These are phyloP conservation scores for Diuraphis noxia DNA, from an alignment of 1,140 invertebrate genomes.

Conservation along the genomic window DNA sequence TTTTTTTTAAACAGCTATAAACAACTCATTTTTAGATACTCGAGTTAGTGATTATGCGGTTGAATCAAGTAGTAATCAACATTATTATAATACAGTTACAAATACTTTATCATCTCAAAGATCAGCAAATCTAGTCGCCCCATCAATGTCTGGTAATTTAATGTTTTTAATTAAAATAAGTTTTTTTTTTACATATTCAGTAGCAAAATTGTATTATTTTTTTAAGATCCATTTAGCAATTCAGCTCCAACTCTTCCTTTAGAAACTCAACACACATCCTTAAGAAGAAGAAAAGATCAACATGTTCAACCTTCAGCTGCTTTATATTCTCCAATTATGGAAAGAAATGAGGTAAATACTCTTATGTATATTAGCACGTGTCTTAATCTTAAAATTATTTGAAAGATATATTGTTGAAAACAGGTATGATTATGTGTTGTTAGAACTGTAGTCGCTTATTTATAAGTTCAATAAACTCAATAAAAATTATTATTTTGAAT, in stretches of 20 bases:
- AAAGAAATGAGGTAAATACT: constrained; percentile 61
- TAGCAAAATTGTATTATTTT: background rate
- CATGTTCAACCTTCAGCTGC: constrained; percentile 59
- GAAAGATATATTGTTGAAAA: background rate
- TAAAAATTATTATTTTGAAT: background rate
- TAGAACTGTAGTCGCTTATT: background rate
- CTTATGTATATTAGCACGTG: constrained; percentile 6
- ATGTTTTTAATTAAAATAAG: background rate
- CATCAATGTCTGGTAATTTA: constrained; percentile 44
- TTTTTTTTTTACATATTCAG: background rate
- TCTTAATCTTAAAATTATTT: background rate
- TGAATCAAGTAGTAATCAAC: constrained; percentile 44
- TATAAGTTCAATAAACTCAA: background rate
- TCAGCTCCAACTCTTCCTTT: constrained; percentile 55
- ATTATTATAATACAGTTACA: constrained; percentile 51
- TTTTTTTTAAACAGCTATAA: background rate
- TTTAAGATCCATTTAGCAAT: constrained; percentile 39
- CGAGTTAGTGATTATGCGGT: constrained; percentile 56
- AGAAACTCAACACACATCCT: constrained; percentile 65
- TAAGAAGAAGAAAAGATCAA: constrained; percentile 64
- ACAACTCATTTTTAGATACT: constrained; percentile 49
- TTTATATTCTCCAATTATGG: constrained; percentile 62
- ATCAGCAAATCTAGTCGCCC: constrained; percentile 46
- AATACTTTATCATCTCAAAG: constrained; percentile 42
- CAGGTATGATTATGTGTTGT: background rate